Percentiles rank a stretch among this genome's conserved stretches.
These are phyloP conservation scores for Stenopsyche tienmushanensis DNA, from an alignment of 1,140 invertebrate species.

Conservation along the genomic window DNA sequence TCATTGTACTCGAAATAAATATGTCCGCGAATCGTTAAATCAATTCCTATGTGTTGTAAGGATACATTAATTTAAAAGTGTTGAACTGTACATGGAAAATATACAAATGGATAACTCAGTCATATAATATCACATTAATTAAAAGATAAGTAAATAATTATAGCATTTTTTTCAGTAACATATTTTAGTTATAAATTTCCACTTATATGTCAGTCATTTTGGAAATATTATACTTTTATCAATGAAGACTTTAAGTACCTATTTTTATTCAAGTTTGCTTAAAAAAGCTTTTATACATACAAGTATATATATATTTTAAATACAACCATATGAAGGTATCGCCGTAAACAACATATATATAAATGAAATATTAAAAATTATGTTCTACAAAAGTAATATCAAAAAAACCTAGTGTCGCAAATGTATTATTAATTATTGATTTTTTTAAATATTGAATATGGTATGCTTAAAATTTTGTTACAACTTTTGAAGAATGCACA, in stretches of 20 bases:
- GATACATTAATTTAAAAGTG: not conserved
- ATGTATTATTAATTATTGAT: no score
- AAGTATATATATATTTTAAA: no score
- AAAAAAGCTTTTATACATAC: not conserved
- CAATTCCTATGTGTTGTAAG: not conserved
- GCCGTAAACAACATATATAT: no score
- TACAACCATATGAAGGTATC: not conserved
- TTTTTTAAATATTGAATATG: no score
- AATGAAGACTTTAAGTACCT: no score
- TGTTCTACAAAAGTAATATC: no score
- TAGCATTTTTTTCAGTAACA: not conserved
- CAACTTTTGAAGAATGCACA: no score
- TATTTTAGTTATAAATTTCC: conserved; percentile 19
- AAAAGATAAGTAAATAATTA: conserved; percentile 4
- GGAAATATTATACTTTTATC: conserved; percentile 21
- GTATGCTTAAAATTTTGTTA: no score
- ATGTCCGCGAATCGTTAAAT: no score
- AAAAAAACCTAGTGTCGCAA: no score
- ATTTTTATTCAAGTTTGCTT: not conserved
- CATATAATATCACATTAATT: conserved; percentile 15
- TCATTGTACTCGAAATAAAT: not conserved
- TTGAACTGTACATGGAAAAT: not conserved
- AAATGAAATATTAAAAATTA: no score
- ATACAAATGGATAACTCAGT: conserved; percentile 14
- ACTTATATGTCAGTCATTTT: conserved; percentile 33